These are phyloP conservation scores for Eulithis testata DNA, from an alignment of 2,888 invertebrate genomes.

Conservation along the genomic window DNA sequence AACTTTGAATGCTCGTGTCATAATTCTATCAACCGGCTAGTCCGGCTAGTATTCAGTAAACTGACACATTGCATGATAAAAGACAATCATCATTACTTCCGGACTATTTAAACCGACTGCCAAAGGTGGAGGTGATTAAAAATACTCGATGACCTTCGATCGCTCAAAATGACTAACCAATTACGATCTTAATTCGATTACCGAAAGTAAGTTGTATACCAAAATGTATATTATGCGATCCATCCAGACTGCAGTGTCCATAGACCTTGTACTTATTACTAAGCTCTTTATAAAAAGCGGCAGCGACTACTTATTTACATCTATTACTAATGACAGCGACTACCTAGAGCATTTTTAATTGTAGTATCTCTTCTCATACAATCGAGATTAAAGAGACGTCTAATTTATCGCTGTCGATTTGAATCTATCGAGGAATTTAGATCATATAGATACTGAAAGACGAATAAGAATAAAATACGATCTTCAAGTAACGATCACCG, in stretches of 20 bases:
- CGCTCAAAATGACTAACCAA: conserved; percentile 2
- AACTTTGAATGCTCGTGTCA: too few species aligned
- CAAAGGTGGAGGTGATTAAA: background rate
- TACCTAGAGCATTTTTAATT: too few species aligned
- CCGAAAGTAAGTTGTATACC: conserved; percentile 1
- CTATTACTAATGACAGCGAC: too few species aligned
- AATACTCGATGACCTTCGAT: conserved; percentile 2
- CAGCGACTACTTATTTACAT: background rate
- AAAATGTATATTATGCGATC: conserved; percentile 11
- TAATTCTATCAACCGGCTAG: too few species aligned
- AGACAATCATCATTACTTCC: conserved; percentile 1
- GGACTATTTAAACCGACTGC: background rate
- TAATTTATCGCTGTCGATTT: too few species aligned
- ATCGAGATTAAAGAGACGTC: too few species aligned
- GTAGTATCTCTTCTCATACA: too few species aligned
- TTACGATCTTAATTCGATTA: conserved; percentile 14
- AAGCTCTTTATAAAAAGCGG: background rate
- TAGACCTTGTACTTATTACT: background rate
- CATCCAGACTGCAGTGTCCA: background rate
- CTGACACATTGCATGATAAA: conserved; percentile 1
- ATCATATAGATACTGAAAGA: too few species aligned
- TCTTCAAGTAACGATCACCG: too few species aligned
- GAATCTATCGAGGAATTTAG: too few species aligned
- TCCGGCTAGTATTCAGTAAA: too few species aligned
- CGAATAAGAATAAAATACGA: too few species aligned